phyloP scores from a whole-genome alignment of 2,888 invertebrate genomes.

The Torymus tubicola region DNA sequence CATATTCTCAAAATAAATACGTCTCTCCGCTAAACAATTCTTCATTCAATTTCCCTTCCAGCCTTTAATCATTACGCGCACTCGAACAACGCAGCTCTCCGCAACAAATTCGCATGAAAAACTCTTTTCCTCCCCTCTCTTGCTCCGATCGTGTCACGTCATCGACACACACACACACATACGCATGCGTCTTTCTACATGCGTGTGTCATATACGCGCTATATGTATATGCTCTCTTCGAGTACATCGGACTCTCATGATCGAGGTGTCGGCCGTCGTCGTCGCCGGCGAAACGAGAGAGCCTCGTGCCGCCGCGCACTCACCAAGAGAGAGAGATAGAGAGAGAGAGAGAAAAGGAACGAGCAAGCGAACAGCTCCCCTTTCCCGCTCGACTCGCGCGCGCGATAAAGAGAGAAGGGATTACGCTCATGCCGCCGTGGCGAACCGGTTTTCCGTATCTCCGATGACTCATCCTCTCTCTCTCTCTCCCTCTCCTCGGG shows the following conservation, averaged over 20 bases:
- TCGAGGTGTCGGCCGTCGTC: slow-evolving; percentile 39
- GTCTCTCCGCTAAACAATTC: too few relatives aligned
- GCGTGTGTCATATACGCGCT: too few relatives aligned
- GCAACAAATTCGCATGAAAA: not conserved
- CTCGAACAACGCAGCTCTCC: too few relatives aligned
- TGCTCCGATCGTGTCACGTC: not conserved
- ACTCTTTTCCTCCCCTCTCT: not conserved
- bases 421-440: slow-evolving; percentile 63
- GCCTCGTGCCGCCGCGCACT: slow-evolving; percentile 15
- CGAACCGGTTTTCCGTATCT: slow-evolving; percentile 75
- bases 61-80: too few relatives aligned
- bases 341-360: not conserved
- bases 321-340: slow-evolving; percentile 23
- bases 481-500: slow-evolving; percentile 36
- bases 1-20: too few relatives aligned
- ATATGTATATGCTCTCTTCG: too few relatives aligned
- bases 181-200: too few relatives aligned
- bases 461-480: slow-evolving; percentile 73
- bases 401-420: slow-evolving; percentile 39
- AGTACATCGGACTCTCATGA: not conserved
- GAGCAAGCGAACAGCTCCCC: not conserved
- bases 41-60: too few relatives aligned
- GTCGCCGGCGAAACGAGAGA: slow-evolving; percentile 7
- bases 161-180: too few relatives aligned
- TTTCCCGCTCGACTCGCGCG: slow-evolving; percentile 13